Conservation (phyloP, 2,113 vertebrate species). For the Lontra canadensis region DNA sequence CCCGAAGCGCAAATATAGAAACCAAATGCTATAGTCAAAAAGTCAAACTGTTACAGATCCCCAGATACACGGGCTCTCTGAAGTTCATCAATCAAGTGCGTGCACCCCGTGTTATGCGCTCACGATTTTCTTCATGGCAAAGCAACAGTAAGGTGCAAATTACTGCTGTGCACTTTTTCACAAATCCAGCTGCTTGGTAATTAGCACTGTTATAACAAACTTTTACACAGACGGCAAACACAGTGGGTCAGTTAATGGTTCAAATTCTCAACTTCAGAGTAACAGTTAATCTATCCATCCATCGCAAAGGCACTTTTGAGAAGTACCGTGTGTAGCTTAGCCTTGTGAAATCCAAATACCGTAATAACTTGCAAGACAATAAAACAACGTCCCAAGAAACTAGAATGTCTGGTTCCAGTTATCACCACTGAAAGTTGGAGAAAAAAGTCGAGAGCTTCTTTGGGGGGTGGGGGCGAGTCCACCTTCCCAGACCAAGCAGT, state of each 20-base stretch:
- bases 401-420: slow-evolving; percentile 56
- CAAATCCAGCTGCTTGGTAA: slow-evolving; percentile 70
- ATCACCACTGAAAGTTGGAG: neutral
- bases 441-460: neutral
- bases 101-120: neutral
- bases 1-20: neutral
- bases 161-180: slow-evolving; percentile 72
- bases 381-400: neutral
- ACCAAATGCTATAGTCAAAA: neutral
- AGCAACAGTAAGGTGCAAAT: slow-evolving; percentile 77
- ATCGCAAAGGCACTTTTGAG: neutral
- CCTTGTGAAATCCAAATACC: neutral
- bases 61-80: neutral
- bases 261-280: slow-evolving; percentile 43
- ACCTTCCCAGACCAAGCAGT: neutral
- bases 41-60: neutral
- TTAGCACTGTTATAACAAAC: slow-evolving; percentile 64
- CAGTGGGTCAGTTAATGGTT: slow-evolving; percentile 57
- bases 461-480: neutral
- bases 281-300: slow-evolving; percentile 33
- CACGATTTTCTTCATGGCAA: slow-evolving; percentile 63
- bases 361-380: slow-evolving; percentile 15
- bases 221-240: slow-evolving; percentile 53
- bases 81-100: slow-evolving; percentile 37
- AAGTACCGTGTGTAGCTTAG: neutral